Evolutionary conservation across 1,140 invertebrate genomes (phyloP).

Genomic region (Archegozetes longisetosus): DNA sequence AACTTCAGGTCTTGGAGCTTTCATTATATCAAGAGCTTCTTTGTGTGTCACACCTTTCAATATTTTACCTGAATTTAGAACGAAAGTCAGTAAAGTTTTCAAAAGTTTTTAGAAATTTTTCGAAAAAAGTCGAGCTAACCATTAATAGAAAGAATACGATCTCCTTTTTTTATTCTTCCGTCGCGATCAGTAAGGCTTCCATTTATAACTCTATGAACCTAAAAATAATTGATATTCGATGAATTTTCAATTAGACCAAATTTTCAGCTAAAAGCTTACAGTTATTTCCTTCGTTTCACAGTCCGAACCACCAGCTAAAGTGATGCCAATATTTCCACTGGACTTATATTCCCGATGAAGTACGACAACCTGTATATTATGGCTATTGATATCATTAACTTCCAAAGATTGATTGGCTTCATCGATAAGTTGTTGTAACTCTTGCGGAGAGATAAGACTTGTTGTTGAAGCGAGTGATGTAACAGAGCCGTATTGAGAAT

Average conservation of each 20-base stretch:
- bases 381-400: conserved; percentile 31
- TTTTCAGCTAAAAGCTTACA: conserved; percentile 34
- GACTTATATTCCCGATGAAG: conserved; percentile 36
- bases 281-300: conserved; percentile 81
- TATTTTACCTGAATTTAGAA: conserved; percentile 30
- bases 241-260: conserved; percentile 1
- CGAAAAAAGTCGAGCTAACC: conserved; percentile 28
- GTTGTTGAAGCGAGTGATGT: conserved; percentile 44
- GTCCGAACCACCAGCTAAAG: conserved; percentile 65
- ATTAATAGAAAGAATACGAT: conserved; percentile 73
- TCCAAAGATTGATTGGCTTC: conserved; percentile 43
- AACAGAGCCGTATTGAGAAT: conserved; percentile 40
- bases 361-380: conserved; percentile 42
- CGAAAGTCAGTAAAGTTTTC: background rate
- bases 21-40: conserved; percentile 65
- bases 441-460: conserved; percentile 44
- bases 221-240: conserved; percentile 9
- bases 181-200: conserved; percentile 70
- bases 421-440: conserved; percentile 43
- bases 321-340: conserved; percentile 61
- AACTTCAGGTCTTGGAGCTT: conserved; percentile 51
- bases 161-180: conserved; percentile 65
- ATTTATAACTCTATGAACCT: conserved; percentile 69
- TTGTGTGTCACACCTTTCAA: conserved; percentile 63
- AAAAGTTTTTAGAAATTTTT: background rate